Base-by-base conservation (phyloP, 2,113 vertebrate genomes). In the Festucalex cinctus region DNA sequence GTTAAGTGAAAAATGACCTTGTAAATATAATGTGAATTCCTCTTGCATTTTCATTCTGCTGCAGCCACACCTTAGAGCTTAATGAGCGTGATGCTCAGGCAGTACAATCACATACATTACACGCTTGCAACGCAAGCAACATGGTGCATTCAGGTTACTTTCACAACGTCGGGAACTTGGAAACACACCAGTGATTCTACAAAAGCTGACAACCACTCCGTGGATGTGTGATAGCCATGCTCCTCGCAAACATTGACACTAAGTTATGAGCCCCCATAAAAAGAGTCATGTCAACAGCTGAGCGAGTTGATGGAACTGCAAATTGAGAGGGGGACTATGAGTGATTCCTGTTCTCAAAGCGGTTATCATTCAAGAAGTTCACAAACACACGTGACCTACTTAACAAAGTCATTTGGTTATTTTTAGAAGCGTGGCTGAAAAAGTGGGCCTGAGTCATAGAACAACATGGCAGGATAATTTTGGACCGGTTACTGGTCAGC, bases 221-320 rank as follows among this genome's bases (percentile, higher is more conserved):
- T 57, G 68, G 88, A 85, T 75, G 92, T 88, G 82, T 46, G 88
- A 92, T 89, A 90, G 82, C 71, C 79, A 70, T 35, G 20, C 57
- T 76, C 74, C 76, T 53, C 85, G 86, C 79, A 89, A 89, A 92
- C 83, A 90, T 90, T 90, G 89, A 83, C 86, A 83, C 86, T 85
- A 79, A 76, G 76, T 88, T 87, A 88, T 75, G 75, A 84, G 76
- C 65, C 6, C 62, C 74, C 80, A 86, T 88, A 88, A 92, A 89
- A 70, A 79, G 67, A 79, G 56, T 56, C 83, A 85, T 85, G 86
- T 91, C 88, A 90, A 89, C 90, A 91, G 89, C 89, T 90, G 89
- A 90, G 84, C 63, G 49, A 71, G 61, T 69, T 35, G 59, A 71
- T 24, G 10, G 57, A 69, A 58, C 43, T 35, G 1, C 57, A 20